Base-by-base conservation (phyloP, 2,113 vertebrate species). In the Nothobranchius kuhntae region DNA sequence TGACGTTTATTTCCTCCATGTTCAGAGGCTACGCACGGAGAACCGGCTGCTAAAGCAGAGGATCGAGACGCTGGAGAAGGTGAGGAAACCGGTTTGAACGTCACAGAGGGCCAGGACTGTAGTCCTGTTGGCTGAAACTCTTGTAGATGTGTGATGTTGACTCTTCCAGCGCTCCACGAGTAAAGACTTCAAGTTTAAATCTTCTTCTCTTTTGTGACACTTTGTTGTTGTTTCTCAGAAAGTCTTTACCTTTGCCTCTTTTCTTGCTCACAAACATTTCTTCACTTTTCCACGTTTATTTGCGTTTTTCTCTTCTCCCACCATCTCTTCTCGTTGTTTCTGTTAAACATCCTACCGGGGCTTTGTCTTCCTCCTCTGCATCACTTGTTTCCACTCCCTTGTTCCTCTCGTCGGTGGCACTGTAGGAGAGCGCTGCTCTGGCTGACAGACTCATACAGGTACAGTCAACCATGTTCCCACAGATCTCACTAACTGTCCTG, bases 391-490 rank as follows among this genome's bases (percentile, higher is more conserved):
- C 83, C 77, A 68, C 70, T 63, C 57, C 79, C 62, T 74, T 71
- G 61, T 77, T 82, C 70, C 71, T 78, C 63, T 67, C 60, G 78
- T 71, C 57, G 52, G 46, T 79, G 78, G 76, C 76, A 42, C 79
- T 91, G 85, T 93, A 98, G 96, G 96, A 98, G 91, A 98, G 96
- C 78, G 96, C 96, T 83, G 96, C 96, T 92, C 92, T 98, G 91
- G 96, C 96, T 92, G 96, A 98, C 93, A 96, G 96, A 88, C 94
- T 98, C 87, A 98, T 98, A 87, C 96, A 98, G 96, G 96, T 98
- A 98, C 86, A 80, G 94, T 71, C 9, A 75, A 82, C 62, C 71
- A 68, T 61, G 65, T 77, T 67, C 81, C 48, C 35, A 47, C 64
- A 62, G 61, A 63, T 52, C 57, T 74, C 1, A 8, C 77, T 73